Evolutionary conservation across 2,113 vertebrate genomes (phyloP).

Genomic region (Astur gentilis): DNA sequence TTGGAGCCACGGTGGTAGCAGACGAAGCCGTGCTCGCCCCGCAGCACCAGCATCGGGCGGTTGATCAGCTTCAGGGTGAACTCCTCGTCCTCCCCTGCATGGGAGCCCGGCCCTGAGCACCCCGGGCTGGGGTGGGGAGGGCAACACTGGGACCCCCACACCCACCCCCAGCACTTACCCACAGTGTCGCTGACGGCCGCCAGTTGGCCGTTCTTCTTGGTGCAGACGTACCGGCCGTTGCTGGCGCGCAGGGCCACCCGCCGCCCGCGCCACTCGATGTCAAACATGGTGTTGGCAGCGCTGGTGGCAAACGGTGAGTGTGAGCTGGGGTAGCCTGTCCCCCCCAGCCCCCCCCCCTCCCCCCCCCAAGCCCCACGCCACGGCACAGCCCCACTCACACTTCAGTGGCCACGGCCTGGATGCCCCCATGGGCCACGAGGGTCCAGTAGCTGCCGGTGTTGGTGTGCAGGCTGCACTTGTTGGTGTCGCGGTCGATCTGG

Average conservation of each 20-base stretch:
- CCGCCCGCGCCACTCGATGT: no score
- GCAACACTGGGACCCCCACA: accelerated
- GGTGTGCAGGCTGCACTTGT: no score
- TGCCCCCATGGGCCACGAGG: no score
- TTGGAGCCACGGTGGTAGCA: slow-evolving; percentile 91
- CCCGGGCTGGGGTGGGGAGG: neutral
- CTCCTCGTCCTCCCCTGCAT: slow-evolving; percentile 86
- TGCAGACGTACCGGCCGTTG: slow-evolving; percentile 92
- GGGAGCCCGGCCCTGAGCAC: neutral
- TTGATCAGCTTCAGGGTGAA: slow-evolving; percentile 94
- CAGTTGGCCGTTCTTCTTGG: slow-evolving; percentile 96
- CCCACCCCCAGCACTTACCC: slow-evolving; percentile 70
- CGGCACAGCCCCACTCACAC: no score
- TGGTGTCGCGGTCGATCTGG: no score
- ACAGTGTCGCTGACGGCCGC: slow-evolving; percentile 86
- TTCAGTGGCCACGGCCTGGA: no score
- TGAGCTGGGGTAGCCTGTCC: no score
- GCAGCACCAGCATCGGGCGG: slow-evolving; percentile 90
- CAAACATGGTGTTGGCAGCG: no score
- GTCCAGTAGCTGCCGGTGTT: no score
- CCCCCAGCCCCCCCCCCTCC: no score
- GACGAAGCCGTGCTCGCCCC: slow-evolving; percentile 90
- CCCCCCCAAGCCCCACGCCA: no score
- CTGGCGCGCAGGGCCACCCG: slow-evolving; percentile 86
- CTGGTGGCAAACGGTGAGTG: no score